Conservation (phyloP, 2,888 invertebrate species). For the Tipula helvola region DNA sequence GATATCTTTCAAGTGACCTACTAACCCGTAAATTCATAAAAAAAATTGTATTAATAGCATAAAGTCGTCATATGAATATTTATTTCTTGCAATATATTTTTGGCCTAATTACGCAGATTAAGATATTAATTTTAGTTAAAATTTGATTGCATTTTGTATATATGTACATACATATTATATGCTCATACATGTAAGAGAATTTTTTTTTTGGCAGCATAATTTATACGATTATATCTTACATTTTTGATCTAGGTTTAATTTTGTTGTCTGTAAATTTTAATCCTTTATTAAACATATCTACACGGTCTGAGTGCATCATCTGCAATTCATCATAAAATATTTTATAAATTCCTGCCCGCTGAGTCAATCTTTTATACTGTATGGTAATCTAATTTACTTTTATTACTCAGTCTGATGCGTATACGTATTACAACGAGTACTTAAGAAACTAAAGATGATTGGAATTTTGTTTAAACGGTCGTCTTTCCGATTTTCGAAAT, state of each 20-base stretch:
- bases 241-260: neutral
- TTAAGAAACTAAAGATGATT: neutral
- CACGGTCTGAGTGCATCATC: neutral
- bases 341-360: neutral
- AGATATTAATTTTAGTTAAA: neutral
- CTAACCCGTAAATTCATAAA: neutral
- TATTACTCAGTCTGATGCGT: neutral
- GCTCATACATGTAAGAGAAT: too few species aligned
- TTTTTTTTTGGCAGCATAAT: too few species aligned
- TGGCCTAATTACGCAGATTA: neutral
- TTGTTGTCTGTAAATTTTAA: neutral
- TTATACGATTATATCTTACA: neutral
- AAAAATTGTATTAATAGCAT: neutral
- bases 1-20: neutral
- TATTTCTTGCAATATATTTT: neutral
- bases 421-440: neutral
- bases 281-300: neutral
- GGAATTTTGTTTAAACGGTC: neutral
- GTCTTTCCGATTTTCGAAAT: neutral
- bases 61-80: neutral
- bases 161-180: neutral
- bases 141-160: neutral
- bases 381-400: neutral
- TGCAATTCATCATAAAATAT: neutral
- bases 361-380: neutral